Conservation (phyloP, 2,113 vertebrate genomes). For the Atherinomorus stipes region DNA sequence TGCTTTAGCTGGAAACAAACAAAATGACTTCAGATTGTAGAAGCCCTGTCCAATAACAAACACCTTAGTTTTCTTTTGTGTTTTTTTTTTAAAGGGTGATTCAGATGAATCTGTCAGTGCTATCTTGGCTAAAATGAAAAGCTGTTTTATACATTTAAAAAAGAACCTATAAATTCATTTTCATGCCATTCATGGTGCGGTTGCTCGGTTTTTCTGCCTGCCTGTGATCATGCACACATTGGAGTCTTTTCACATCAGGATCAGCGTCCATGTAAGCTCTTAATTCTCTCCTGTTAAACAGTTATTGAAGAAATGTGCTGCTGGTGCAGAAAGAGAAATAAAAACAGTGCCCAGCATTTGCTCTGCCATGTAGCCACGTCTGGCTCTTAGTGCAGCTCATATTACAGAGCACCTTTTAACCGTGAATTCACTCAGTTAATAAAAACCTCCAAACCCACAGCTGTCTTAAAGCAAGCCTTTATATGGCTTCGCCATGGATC, state of each 20-base stretch:
- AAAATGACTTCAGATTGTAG: conserved; percentile 20
- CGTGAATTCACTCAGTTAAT: conserved; percentile 67
- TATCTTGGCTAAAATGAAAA: conserved; percentile 9
- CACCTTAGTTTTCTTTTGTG: too few relatives aligned
- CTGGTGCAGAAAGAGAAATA: conserved; percentile 71
- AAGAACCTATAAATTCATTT: conserved; percentile 45
- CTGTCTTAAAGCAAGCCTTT: conserved; percentile 65
- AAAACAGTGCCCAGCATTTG: conserved; percentile 73
- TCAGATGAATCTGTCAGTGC: not conserved
- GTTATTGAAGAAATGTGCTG: conserved; percentile 79
- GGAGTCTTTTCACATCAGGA: conserved; percentile 73
- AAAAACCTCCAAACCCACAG: conserved; percentile 61
- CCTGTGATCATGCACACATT: conserved; percentile 64
- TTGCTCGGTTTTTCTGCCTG: conserved; percentile 61
- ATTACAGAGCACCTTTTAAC: conserved; percentile 73
- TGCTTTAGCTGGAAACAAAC: conserved; percentile 28
- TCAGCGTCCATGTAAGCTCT: conserved; percentile 76
- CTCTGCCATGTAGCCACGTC: conserved; percentile 66
- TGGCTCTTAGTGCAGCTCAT: conserved; percentile 54
- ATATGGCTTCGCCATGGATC: conserved; percentile 34
- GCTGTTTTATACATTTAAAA: conserved; percentile 23
- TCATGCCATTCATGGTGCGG: conserved; percentile 42
- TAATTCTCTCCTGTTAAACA: conserved; percentile 78
- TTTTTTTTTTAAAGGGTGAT: not conserved
- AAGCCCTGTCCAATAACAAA: conserved; percentile 6